These are phyloP conservation scores for Sycobia sp. DNA, from an alignment of 1,140 invertebrate genomes.

Conservation along the genomic window DNA sequence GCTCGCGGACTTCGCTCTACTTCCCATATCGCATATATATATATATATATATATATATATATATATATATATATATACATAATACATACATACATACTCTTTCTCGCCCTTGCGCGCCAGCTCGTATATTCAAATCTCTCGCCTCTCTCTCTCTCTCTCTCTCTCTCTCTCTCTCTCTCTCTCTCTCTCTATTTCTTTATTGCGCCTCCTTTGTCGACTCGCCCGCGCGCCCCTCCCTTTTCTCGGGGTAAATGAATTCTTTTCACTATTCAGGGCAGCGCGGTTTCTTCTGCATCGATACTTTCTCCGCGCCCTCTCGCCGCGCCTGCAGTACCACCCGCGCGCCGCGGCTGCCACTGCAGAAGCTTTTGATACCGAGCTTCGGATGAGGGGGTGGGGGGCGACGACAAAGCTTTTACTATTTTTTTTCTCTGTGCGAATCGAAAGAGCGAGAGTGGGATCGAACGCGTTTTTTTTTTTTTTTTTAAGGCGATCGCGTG, in stretches of 20 bases:
- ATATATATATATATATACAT: too few species aligned
- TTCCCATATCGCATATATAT: too few species aligned
- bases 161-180: constrained; percentile 32
- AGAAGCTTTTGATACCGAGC: constrained; percentile 54
- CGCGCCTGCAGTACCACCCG: too few species aligned
- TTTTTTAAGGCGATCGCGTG: too few species aligned
- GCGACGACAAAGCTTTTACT: constrained; percentile 50
- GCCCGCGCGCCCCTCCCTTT: constrained; percentile 11
- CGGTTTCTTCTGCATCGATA: constrained; percentile 51
- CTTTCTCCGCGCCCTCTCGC: constrained; percentile 45
- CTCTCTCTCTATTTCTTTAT: constrained; percentile 14
- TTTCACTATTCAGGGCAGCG: constrained; percentile 50
- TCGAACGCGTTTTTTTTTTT: too few species aligned
- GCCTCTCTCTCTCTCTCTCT: not conserved
- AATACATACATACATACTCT: not conserved
- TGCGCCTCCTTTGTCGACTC: not conserved
- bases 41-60: too few species aligned
- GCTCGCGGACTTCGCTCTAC: too few species aligned
- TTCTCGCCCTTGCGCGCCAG: not conserved
- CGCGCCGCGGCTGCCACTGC: too few species aligned
- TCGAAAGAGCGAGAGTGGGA: too few species aligned
- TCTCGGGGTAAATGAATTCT: constrained; percentile 45
- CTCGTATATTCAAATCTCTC: not conserved
- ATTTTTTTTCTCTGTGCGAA: too few species aligned
- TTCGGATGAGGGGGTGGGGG: too few species aligned